A percentile compares a stretch with the other conserved stretches of the same genome.
Evolutionary conservation across 1,140 invertebrate species (phyloP).

Genomic region (Bombus difficillimus): DNA sequence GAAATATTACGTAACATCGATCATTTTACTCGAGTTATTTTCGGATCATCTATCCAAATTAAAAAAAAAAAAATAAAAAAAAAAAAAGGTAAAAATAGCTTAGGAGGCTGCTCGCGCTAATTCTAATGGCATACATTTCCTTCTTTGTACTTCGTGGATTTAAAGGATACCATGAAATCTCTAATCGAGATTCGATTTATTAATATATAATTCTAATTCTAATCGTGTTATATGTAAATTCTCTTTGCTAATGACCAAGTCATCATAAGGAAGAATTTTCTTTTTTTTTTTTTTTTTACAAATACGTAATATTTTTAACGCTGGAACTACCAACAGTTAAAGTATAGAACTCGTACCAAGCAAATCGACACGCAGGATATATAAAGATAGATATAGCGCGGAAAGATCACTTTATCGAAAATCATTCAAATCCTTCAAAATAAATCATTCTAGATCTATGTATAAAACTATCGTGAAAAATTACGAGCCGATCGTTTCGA

Average conservation of each 20-base stretch:
- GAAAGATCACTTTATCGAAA: too few relatives aligned
- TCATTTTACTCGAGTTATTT: neutral
- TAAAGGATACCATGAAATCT: too few relatives aligned
- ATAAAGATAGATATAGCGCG: too few relatives aligned
- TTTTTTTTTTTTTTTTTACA: neutral
- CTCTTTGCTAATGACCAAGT: too few relatives aligned
- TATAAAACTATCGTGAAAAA: neutral
- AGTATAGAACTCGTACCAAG: neutral
- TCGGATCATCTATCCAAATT: neutral
- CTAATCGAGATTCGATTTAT: too few relatives aligned
- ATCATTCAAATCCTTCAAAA: too few relatives aligned
- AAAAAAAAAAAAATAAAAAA: neutral
- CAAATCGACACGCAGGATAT: neutral
- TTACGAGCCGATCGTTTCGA: neutral
- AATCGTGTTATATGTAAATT: too few relatives aligned
- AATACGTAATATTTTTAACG: neutral
- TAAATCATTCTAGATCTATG: too few relatives aligned
- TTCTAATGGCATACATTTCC: neutral
- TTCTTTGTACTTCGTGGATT: too few relatives aligned
- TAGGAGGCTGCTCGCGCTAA: neutral
- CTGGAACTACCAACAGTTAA: neutral
- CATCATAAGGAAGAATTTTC: neutral
- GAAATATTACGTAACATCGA: neutral
- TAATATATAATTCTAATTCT: too few relatives aligned
- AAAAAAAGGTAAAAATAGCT: neutral